Base-by-base conservation (phyloP, 2,113 vertebrate genomes). In the Rissa tridactyla region DNA sequence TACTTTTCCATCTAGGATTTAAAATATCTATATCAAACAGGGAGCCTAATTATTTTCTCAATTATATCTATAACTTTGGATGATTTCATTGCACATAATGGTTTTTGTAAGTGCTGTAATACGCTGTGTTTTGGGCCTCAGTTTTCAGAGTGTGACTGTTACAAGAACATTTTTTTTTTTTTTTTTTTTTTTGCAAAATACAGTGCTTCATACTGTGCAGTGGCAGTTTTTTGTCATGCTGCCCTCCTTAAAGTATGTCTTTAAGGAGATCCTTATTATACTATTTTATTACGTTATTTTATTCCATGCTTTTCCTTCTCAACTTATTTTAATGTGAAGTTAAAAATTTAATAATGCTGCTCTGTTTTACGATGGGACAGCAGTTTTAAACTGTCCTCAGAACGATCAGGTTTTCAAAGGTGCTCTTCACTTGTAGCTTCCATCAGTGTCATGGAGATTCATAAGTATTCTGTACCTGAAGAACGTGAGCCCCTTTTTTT, bases 51-150 rank as follows among this genome's bases (percentile, higher is more conserved):
- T 76, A 25, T 57, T 49, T 85, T 88, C 19, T 58, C 25, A 46
- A 2, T 65, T 82, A 2, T 13, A n/a, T 36, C 51, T 66, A 11
- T 54, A 79, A 89, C 32, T 60, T 65, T 55, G 8, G 17, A 27
- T 51, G 5, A 38, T 44, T 89, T 82, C 3, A 7, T 52, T 80
- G 22, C 1, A 0, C 13, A 5, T 55, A n/a, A 40, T 4, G 6
- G 3, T 30, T 89, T 87, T 81, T 9, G 1, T 3, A 81, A 66
- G 29, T 51, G 10, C 32, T 83, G 2, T 29, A 51, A 36, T 61
- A 19, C 2, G 4, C 42, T 29, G 22, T 29, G 3, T 25, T 80
- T 86, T 9, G 44, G 15, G 9, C 26, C 22, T 77, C 36, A 29
- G 61, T 76, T 87, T 90, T 77, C 54, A 66, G 17, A 69, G 21